Percentiles rank a stretch among this genome's conserved stretches.
These are phyloP conservation scores for Pseudomyrmex gracilis DNA, from an alignment of 1,140 invertebrate species.

Conservation along the genomic window DNA sequence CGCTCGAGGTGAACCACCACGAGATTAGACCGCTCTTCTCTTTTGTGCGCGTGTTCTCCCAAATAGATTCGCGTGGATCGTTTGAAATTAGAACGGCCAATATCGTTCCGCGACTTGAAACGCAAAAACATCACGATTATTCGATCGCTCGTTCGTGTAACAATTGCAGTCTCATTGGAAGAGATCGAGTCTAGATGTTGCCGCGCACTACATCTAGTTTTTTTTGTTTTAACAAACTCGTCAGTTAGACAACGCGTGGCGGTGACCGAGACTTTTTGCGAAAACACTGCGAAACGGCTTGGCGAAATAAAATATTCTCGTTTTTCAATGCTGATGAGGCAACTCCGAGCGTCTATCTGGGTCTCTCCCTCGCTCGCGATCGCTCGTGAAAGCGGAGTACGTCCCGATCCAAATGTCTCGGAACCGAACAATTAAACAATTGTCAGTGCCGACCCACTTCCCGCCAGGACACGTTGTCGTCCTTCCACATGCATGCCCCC, in stretches of 20 bases:
- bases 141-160: background rate
- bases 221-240: background rate
- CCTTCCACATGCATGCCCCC: constrained; percentile 58
- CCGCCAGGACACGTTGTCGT: constrained; percentile 49
- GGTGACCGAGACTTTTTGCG: no score
- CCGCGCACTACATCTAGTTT: background rate
- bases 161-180: constrained; percentile 11
- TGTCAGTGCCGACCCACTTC: constrained; percentile 76
- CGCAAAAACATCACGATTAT: background rate
- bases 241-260: background rate
- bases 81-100: constrained; percentile 46
- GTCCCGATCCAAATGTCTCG: constrained; percentile 7
- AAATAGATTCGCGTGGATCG: constrained; percentile 23
- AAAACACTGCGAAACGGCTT: background rate
- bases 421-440: constrained; percentile 79
- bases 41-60: background rate
- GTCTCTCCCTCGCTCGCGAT: constrained; percentile 36
- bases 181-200: background rate
- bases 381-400: constrained; percentile 60
- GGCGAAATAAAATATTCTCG: constrained; percentile 47
- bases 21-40: background rate
- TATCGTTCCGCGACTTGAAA: background rate
- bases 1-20: constrained; percentile 23
- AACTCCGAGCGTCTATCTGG: constrained; percentile 43
- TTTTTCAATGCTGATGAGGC: constrained; percentile 56